Evolutionary conservation across 2,888 invertebrate species (phyloP).

Genomic region (Selenia dentaria): DNA sequence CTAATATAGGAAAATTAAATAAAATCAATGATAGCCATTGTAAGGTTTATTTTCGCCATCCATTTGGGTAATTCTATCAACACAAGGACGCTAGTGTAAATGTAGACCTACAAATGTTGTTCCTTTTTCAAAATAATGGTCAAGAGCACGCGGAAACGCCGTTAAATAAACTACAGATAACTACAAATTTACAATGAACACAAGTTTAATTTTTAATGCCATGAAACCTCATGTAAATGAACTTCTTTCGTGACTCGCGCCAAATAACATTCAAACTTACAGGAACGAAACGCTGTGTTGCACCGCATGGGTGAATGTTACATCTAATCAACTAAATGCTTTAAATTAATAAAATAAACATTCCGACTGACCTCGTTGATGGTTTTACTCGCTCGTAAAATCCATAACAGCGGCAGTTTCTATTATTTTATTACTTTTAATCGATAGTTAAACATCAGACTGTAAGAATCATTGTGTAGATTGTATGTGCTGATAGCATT

Average conservation of each 20-base stretch:
- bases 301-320: conserved; percentile 42
- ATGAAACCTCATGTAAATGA: too few species aligned
- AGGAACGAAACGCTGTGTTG: conserved; percentile 45
- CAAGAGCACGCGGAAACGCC: too few species aligned
- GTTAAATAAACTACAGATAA: too few species aligned
- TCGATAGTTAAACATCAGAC: conserved; percentile 17
- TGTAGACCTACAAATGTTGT: too few species aligned
- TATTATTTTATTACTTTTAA: conserved; percentile 16
- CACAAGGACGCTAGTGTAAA: too few species aligned
- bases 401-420: conserved; percentile 4
- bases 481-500: neutral
- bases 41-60: too few species aligned
- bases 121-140: too few species aligned
- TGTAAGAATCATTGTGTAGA: conserved; percentile 6
- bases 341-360: conserved; percentile 20
- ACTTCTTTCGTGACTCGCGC: conserved; percentile 25
- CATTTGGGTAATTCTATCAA: too few species aligned
- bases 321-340: conserved; percentile 39
- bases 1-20: too few species aligned
- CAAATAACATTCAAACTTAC: conserved; percentile 27
- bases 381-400: conserved; percentile 17
- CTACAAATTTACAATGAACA: too few species aligned
- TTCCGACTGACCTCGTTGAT: conserved; percentile 15
- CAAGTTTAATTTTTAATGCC: too few species aligned
- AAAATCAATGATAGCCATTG: too few species aligned